Evolutionary conservation across 2,888 invertebrate species (phyloP).

Genomic region (Polietes domitor): DNA sequence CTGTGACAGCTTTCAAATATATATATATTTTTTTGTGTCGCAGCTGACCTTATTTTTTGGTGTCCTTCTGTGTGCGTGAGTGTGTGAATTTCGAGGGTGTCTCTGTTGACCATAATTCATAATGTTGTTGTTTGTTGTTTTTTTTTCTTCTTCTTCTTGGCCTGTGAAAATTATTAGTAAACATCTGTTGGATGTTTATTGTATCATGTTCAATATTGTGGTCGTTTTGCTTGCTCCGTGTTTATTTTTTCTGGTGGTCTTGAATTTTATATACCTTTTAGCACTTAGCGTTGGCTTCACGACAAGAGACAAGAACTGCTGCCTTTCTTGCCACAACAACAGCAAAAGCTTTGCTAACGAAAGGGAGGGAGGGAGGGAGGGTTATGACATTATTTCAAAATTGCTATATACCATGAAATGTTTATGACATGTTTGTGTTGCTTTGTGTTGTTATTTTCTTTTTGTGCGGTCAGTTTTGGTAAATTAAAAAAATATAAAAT

Average conservation of each 20-base stretch:
- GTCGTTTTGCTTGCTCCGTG: neutral
- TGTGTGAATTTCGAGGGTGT: neutral
- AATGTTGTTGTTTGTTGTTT: neutral
- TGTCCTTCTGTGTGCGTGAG: too few species aligned
- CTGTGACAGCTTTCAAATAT: neutral
- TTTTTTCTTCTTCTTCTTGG: neutral
- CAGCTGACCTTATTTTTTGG: slow-evolving; percentile 23
- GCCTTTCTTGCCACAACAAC: too few species aligned
- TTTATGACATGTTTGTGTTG: slow-evolving; percentile 26
- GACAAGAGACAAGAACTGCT: neutral
- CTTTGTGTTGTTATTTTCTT: neutral
- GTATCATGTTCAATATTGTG: slow-evolving; percentile 25
- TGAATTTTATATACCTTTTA: slow-evolving; percentile 26
- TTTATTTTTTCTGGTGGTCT: neutral
- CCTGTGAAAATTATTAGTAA: slow-evolving; percentile 19
- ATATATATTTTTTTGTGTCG: neutral
- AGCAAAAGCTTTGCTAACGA: neutral
- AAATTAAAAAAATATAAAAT: slow-evolving; percentile 32
- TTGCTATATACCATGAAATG: slow-evolving; percentile 26
- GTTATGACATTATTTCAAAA: slow-evolving; percentile 25
- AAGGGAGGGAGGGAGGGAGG: neutral
- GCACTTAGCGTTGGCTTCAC: neutral
- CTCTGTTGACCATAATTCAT: slow-evolving; percentile 19
- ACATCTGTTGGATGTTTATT: slow-evolving; percentile 22
- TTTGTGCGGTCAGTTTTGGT: slow-evolving; percentile 8